Conservation (phyloP, 2,113 vertebrate species). For the Ranitomeya variabilis region DNA sequence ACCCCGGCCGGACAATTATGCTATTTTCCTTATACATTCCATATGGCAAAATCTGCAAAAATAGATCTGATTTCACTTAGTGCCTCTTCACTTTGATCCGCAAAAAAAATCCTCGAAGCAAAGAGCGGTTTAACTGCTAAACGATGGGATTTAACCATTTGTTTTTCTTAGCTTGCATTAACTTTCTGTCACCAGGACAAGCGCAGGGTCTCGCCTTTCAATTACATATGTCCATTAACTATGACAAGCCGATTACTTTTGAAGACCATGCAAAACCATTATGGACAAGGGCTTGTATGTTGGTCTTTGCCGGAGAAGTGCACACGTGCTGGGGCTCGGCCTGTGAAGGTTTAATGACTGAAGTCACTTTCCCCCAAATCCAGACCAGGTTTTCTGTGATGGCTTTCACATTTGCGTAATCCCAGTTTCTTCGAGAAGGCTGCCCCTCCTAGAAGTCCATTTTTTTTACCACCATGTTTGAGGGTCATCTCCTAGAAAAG, state of each 20-base stretch:
- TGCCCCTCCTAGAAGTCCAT: too few species aligned
- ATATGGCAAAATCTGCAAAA: slow-evolving; percentile 47
- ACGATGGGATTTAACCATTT: slow-evolving; percentile 35
- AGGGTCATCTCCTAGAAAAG: too few species aligned
- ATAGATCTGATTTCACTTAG: slow-evolving; percentile 53
- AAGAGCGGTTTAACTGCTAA: slow-evolving; percentile 39
- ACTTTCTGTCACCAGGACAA: not conserved
- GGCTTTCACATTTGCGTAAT: too few species aligned
- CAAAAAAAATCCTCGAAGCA: not conserved
- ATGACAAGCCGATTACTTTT: not conserved
- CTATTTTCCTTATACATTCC: slow-evolving; percentile 47
- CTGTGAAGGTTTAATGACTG: not conserved
- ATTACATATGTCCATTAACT: not conserved
- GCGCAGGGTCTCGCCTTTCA: not conserved
- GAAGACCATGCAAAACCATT: not conserved
- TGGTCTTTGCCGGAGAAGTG: not conserved
- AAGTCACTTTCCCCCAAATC: too few species aligned
- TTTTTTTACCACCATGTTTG: too few species aligned
- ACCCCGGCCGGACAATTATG: slow-evolving; percentile 21
- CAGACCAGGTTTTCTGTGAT: too few species aligned
- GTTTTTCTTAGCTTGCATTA: slow-evolving; percentile 17
- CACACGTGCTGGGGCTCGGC: not conserved
- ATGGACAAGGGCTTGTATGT: not conserved
- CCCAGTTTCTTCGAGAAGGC: too few species aligned
- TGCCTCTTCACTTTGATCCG: slow-evolving; percentile 43